Evolutionary conservation across 1,140 invertebrate genomes (phyloP).

Genomic region (Frieseomelitta varia): DNA sequence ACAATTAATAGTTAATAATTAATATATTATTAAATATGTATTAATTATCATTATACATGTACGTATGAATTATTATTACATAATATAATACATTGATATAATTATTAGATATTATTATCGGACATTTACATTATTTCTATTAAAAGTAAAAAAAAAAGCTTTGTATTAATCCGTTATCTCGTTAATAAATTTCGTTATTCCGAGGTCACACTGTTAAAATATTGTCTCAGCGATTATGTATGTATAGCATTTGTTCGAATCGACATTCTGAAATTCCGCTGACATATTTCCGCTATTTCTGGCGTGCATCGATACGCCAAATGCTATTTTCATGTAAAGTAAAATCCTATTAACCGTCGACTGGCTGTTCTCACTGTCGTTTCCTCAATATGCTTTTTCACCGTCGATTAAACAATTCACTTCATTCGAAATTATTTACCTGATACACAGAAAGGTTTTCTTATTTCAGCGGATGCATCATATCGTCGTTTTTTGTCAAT

Average conservation of each 20-base stretch:
- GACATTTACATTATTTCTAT: too few relatives aligned
- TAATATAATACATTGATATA: too few relatives aligned
- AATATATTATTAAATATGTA: too few relatives aligned
- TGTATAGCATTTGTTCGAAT: neutral
- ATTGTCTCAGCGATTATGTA: neutral
- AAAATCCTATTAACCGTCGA: conserved; percentile 6
- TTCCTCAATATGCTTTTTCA: neutral
- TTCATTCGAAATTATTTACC: neutral
- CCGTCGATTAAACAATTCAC: neutral
- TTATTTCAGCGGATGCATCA: neutral
- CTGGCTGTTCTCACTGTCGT: neutral
- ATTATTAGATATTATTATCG: too few relatives aligned
- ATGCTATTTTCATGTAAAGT: conserved; percentile 18
- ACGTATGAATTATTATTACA: too few relatives aligned
- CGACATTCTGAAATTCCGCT: neutral
- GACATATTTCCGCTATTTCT: neutral
- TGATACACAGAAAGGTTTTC: neutral
- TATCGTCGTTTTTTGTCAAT: neutral
- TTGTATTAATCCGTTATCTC: too few relatives aligned
- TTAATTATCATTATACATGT: too few relatives aligned
- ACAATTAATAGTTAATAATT: too few relatives aligned
- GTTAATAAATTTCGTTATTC: too few relatives aligned
- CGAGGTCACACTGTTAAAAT: neutral
- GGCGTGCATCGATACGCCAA: neutral
- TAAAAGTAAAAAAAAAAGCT: too few relatives aligned